A percentile compares a stretch with the other conserved stretches of the same genome.
phyloP scores from a whole-genome alignment of 2,113 vertebrate species.

The Halcyon senegalensis region DNA sequence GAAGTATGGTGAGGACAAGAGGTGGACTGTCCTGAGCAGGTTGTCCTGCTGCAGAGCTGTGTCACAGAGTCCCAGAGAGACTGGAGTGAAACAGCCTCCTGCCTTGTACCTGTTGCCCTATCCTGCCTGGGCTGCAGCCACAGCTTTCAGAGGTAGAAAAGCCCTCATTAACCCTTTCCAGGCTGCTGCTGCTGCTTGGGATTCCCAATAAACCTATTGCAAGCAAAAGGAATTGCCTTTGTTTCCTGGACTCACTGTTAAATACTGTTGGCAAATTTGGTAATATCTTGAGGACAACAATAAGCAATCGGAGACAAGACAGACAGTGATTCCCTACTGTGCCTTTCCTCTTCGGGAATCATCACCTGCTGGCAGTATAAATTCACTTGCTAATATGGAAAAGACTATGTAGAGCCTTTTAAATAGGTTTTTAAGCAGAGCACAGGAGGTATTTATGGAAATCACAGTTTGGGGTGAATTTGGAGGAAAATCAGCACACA shows the following conservation, averaged over 20 bases:
- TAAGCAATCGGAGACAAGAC: background rate
- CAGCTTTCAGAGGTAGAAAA: background rate
- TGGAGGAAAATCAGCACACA: background rate
- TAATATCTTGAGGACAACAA: background rate
- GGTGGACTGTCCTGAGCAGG: background rate
- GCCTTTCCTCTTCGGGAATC: background rate
- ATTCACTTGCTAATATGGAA: background rate
- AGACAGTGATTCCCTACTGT: background rate
- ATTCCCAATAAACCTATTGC: background rate
- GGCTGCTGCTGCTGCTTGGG: background rate
- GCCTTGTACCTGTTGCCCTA: no score
- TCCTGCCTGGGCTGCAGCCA: background rate
- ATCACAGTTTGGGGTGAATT: background rate
- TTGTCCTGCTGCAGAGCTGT: background rate
- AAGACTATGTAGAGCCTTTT: background rate
- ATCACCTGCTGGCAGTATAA: background rate
- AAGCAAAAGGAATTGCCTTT: background rate
- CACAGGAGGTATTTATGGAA: background rate
- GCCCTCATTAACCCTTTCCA: background rate
- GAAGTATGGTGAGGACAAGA: background rate
- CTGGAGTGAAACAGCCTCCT: background rate
- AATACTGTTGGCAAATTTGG: background rate
- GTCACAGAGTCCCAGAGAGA: background rate
- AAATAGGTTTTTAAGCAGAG: background rate
- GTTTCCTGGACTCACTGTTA: background rate